A percentile compares a stretch with the other conserved stretches of the same genome.
phyloP scores from a whole-genome alignment of 2,888 invertebrate species.

The Drosophila aldrichi region DNA sequence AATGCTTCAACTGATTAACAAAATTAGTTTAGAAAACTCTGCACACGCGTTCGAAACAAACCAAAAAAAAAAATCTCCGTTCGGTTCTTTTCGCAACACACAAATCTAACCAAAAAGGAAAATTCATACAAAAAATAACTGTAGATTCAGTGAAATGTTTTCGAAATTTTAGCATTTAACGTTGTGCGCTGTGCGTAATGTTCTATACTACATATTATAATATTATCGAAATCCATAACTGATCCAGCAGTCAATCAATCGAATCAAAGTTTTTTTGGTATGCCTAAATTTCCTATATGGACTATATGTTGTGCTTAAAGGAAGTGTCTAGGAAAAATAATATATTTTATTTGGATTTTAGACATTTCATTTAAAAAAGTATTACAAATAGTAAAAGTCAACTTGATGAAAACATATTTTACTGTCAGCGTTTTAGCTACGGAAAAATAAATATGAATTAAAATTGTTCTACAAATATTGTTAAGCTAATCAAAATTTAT shows the following conservation, averaged over 20 bases:
- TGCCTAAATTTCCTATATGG: no score
- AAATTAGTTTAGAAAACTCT: conserved; percentile 84
- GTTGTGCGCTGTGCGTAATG: conserved; percentile 30
- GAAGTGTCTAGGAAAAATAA: no score
- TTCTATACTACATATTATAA: not conserved
- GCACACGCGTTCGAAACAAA: conserved; percentile 82
- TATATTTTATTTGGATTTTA: no score
- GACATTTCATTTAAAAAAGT: no score
- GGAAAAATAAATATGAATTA: no score
- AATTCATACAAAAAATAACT: conserved; percentile 33
- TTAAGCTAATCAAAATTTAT: no score
- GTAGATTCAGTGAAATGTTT: conserved; percentile 14
- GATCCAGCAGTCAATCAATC: not conserved
- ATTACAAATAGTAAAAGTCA: no score
- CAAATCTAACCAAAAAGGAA: conserved; percentile 32
- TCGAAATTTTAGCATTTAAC: conserved; percentile 19
- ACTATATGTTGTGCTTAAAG: no score
- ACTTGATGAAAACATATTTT: no score
- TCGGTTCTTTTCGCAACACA: conserved; percentile 71
- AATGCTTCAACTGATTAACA: conserved; percentile 77
- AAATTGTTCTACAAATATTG: no score
- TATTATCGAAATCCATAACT: not conserved
- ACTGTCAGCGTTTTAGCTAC: no score
- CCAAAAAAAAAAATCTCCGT: conserved; percentile 72
- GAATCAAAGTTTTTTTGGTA: not conserved